These are phyloP conservation scores for Dendrocopos noguchii DNA, from an alignment of 2,113 vertebrate species.

Conservation along the genomic window DNA sequence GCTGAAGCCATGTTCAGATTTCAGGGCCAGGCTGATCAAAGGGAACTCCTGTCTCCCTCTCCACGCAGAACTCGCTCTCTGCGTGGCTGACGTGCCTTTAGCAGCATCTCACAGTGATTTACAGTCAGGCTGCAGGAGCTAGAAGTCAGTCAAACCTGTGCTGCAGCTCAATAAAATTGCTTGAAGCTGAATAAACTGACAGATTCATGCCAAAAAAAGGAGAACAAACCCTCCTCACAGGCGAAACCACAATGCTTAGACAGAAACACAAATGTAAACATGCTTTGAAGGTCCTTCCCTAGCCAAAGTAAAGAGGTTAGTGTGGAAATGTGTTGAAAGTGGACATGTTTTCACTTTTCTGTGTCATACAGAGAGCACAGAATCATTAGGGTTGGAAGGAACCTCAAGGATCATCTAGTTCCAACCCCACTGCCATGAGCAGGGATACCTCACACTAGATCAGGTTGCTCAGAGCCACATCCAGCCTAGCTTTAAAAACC, in stretches of 20 bases:
- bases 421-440: too few species aligned
- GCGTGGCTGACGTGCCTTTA: not conserved
- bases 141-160: conserved; percentile 55
- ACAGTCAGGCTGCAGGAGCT: not conserved
- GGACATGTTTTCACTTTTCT: not conserved
- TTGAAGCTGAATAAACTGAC: conserved; percentile 9
- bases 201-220: conserved; percentile 1
- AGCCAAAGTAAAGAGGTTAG: not conserved
- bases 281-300: not conserved
- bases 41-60: not conserved
- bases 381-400: too few species aligned
- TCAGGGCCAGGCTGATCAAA: not conserved
- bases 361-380: not conserved
- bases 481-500: too few species aligned
- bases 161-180: conserved; percentile 31
- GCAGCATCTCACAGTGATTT: conserved; percentile 41
- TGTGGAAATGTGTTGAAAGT: not conserved
- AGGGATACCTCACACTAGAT: too few species aligned
- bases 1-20: not conserved
- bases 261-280: not conserved
- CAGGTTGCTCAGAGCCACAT: too few species aligned
- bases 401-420: too few species aligned
- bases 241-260: not conserved
- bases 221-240: conserved; percentile 6
- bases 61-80: not conserved